A percentile compares a stretch with the other conserved stretches of the same genome.
phyloP scores from a whole-genome alignment of 2,113 vertebrate species.

The Oreochromis niloticus region DNA sequence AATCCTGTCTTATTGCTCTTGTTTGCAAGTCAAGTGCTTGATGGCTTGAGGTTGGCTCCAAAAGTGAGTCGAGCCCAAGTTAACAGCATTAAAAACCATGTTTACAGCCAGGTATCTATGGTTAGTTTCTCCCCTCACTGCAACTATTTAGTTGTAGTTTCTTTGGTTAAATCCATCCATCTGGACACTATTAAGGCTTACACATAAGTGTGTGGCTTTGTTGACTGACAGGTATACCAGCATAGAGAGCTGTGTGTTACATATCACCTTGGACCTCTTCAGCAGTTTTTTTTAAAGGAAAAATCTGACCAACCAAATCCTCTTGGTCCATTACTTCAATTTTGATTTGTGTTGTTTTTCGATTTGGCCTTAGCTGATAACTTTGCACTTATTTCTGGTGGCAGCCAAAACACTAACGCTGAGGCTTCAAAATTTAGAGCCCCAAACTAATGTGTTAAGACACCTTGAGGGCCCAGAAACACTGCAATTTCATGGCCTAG shows the following conservation, averaged over 20 bases:
- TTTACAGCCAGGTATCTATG: background rate
- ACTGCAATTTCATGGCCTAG: background rate
- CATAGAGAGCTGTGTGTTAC: background rate
- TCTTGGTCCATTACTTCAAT: background rate
- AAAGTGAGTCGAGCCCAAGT: background rate
- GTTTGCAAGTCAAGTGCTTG: background rate
- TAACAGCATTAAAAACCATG: background rate
- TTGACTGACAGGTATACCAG: background rate
- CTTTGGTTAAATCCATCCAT: background rate
- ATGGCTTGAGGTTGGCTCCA: background rate
- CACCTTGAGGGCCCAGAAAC: accelerated
- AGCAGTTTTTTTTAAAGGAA: background rate
- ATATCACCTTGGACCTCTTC: background rate
- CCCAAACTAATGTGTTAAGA: background rate
- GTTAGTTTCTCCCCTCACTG: background rate
- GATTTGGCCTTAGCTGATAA: background rate
- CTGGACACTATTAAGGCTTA: background rate
- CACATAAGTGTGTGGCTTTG: accelerated
- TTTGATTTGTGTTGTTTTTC: background rate
- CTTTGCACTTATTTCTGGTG: background rate
- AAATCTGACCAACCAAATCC: background rate
- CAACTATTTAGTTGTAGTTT: background rate
- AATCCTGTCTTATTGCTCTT: background rate
- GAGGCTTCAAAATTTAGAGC: background rate
- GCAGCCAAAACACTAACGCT: background rate